Base-by-base conservation (phyloP, 2,888 invertebrate species). In the Nomada hirtipes region DNA sequence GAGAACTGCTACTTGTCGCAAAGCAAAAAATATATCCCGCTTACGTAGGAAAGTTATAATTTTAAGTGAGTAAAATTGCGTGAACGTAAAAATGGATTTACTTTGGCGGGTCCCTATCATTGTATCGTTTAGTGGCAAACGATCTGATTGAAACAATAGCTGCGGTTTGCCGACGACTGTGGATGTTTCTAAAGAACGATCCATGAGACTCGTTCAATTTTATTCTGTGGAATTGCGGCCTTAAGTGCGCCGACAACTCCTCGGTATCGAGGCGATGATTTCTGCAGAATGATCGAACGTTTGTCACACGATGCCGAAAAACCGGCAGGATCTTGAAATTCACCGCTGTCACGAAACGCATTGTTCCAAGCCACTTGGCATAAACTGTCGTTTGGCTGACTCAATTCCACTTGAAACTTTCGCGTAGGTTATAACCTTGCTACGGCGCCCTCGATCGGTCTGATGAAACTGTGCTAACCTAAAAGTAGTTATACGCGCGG, bases 271-370 rank as follows among this genome's bases (percentile, higher is more conserved):
- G 61, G n/a, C 67, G 47, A 55, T 82, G 86, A 79, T 76, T 87
- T 80, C 79, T 89, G 57, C 72, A 88, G 26, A 89, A 89, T 2
- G 83, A 82, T 60, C 91, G 87, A 64, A 65, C 72, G 20, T 88
- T 60, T 44, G 84, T 87, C 52, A 84, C 72, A 63, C 92, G 89
- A 36, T 91, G 89, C 10, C 91, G 90, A 61, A 92, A 84, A 11
- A 90, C 71, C 23, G 91, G 90, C 75, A 92, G 69, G 13, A 92
- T 79, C 82, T 88, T 92, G 23, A 78, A 72, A 65, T 88, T 90
- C 15, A 91, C 52, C 10, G 88, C 87, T 71, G 84, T 90, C 82
- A 88, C 76, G 44, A 92, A 80, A 53, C 90, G 83, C 84, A 89
- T 89, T 88, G 86, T 92, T 71, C 47, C 61, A 23, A 72, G 42